Base-by-base conservation (phyloP, 2,888 invertebrate species). In the Gastrophysa polygoni region DNA sequence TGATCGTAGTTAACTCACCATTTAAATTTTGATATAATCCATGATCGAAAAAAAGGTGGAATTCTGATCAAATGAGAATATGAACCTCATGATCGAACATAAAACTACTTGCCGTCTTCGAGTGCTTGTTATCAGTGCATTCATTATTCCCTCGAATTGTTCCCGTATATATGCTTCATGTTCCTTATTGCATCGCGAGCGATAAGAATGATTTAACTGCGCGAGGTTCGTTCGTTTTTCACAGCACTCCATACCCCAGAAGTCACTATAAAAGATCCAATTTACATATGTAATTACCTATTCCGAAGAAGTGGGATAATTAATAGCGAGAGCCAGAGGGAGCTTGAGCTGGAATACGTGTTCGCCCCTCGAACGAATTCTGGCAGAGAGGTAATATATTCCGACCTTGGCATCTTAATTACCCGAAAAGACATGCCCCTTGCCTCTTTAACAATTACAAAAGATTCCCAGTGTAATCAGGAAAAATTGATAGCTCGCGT, bases 341-440 rank as follows among this genome's bases (percentile, higher is more conserved):
- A 17, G 43, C 43, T 43, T 49, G 14, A 38, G 14, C 38, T 38
- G 43, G 49, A 57, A 28, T 60, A 64, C 34, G 57, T 50, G 49
- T 34, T 57, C 57, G 57, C 57, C n/a, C n/a, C 60, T 60, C 52
- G 57, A 64, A 60, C 51, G 60, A 60, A 60, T 64, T 60, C 49
- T 29, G 48, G 28, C 21, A 47, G 43, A 38, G 48, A 49, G 32
- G 64, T 46, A 60, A 64, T 60, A 64, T 46, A 57, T 64, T 58
- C 54, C 34, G 18, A 54, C 32, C 51, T 38, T 54, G 64, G 60
- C 64, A 57, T 57, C 60, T 60, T 61, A 61, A 64, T 64, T 64
- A 64, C 57, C 44, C 49, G 44, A 24, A 48, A 44, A 56, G 57
- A 54, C 57, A 28, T 57, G 18, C 14, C 54, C 38, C 46, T 48